These are phyloP conservation scores for Zootermopsis nevadensis DNA, from an alignment of 2,888 invertebrate genomes.

Conservation along the genomic window DNA sequence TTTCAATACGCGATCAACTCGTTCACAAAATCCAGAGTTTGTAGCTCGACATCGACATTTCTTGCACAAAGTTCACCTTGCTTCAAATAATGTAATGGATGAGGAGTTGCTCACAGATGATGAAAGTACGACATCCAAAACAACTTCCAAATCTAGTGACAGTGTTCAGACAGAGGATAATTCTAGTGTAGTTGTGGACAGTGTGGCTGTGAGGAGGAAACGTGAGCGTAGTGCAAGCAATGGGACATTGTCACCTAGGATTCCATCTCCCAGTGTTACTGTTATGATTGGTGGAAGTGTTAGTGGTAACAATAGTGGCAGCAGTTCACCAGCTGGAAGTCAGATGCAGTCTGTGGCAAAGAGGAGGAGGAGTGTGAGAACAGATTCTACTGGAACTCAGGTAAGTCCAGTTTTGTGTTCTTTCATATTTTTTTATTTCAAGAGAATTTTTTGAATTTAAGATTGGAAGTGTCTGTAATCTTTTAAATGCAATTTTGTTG, in stretches of 20 bases:
- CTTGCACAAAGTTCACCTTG: conserved; percentile 65
- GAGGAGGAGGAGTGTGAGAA: conserved; percentile 25
- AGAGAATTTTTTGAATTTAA: no score
- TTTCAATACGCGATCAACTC: conserved; percentile 64
- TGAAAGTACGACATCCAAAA: conserved; percentile 3
- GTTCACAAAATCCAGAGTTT: conserved; percentile 74
- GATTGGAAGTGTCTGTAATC: no score
- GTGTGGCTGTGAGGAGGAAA: conserved; percentile 46
- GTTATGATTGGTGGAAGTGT: neutral
- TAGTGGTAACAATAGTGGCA: conserved; percentile 27
- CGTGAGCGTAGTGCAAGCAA: conserved; percentile 49
- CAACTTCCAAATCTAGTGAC: conserved; percentile 21
- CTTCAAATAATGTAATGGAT: conserved; percentile 14
- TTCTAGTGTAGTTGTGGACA: conserved; percentile 25
- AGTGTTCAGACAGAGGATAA: neutral
- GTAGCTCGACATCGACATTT: conserved; percentile 72
- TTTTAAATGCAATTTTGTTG: no score
- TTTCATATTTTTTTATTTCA: neutral
- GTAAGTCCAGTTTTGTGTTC: conserved; percentile 4
- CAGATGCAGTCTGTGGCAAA: conserved; percentile 27
- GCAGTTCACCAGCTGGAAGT: conserved; percentile 19
- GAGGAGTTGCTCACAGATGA: conserved; percentile 30
- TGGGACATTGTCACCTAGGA: conserved; percentile 44
- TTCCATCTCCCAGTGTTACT: conserved; percentile 10
- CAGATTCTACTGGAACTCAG: conserved; percentile 24